Evolutionary conservation across 2,113 vertebrate species (phyloP), one percentile per base, ranked within the genome.

Genomic region (Syngnathus scovelli): DNA sequence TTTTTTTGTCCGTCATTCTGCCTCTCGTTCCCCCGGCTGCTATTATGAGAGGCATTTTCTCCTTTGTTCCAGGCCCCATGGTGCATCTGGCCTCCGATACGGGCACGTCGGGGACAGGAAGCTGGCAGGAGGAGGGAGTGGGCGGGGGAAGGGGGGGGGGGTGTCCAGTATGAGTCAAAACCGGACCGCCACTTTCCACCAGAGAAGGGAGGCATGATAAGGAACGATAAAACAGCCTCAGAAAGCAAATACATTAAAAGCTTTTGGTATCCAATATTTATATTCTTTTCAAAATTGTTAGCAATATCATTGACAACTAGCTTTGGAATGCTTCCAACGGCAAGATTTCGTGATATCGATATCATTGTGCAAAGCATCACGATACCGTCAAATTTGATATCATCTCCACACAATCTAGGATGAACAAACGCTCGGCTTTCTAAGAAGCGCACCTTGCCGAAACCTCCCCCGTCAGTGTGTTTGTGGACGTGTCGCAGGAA

Each of bases 21-120:
- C 82, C 69, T 67, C 80, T 82, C 80, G 46, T 85, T 83, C 86
- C 81, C 81, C 74, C 77, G 83, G 81, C 82, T 88, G 83, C 86
- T 90, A 90, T 90, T 90, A 90, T 89, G 85, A 86, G 84, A 85
- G 89, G 87, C 88, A 90, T 87, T 89, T 85, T 89, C 79, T 89
- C 90, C 87, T 92, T 90, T 91, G 90, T 91, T 89, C 89, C 87
- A 87, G 82, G 77, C 83, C 84, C 84, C 83, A 87, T 85, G 86
- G 87, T 85, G 89, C 88, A 92, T 90, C 89, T 92, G 90, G 89
- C 82, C 86, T 87, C 83, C 85, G 87, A 92, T 90, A 90, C 79
- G 80, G 81, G 72, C 78, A 90, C 72, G 75, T 80, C 79, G 5
- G 81, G 81, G 83, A 88, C 84, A 89, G 85, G 81, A 89, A 87